Evolutionary conservation across 53 echinoderm and acorn worm genomes (phyloP).

Genomic region (Echinometra lucunter): DNA sequence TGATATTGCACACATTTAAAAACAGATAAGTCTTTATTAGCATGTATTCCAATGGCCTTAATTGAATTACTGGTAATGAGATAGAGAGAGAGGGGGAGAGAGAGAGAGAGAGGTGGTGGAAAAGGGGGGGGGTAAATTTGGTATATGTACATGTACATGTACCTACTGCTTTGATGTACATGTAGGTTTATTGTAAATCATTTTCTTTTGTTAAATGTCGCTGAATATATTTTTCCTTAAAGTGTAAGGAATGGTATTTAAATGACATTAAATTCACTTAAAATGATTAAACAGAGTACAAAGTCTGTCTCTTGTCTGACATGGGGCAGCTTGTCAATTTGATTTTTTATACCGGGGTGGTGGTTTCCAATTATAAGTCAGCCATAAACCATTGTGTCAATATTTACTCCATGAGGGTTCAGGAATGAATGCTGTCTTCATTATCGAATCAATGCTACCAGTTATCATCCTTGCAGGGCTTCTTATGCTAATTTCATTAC

Average conservation of each 20-base stretch:
- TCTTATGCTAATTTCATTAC: constrained; percentile 57
- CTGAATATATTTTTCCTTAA: no score
- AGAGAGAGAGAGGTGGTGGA: no score
- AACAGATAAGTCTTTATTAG: no score
- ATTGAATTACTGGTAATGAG: no score
- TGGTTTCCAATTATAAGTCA: constrained; percentile 27
- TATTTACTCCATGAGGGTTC: background rate
- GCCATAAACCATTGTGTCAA: constrained; percentile 29
- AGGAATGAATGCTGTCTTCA: background rate
- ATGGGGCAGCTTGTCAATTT: background rate
- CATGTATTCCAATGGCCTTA: no score
- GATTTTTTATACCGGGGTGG: background rate
- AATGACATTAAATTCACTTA: background rate
- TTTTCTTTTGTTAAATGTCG: no score
- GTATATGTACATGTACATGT: no score
- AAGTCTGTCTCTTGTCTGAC: background rate
- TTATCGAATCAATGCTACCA: constrained; percentile 28
- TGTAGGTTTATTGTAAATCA: no score
- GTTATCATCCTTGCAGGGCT: background rate
- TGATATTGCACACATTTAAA: no score
- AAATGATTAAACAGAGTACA: background rate
- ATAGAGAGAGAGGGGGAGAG: no score
- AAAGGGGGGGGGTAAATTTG: no score
- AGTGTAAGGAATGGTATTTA: background rate
- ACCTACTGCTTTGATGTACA: no score